Evolutionary conservation across 1,140 invertebrate genomes (phyloP), one percentile per base, ranked within the genome.

Genomic region (Cardiocondyla obscurior): DNA sequence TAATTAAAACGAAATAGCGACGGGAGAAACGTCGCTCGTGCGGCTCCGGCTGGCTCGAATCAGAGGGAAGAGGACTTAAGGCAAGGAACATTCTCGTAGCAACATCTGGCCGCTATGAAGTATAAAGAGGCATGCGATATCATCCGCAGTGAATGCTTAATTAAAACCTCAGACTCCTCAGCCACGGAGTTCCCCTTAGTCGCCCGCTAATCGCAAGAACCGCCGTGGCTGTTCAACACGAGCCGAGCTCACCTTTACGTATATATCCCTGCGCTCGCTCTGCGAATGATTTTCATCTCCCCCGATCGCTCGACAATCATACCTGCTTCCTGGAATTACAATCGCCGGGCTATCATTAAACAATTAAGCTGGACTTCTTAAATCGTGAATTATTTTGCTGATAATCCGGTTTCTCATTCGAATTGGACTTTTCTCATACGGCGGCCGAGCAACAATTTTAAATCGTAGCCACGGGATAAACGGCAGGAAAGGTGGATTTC

Each of bases 61-160:
- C 74, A 62, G 72, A 81, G 51, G 42, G 73, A 85, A 84, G 55
- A 88, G 86, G 86, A 83, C 86, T 85, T 86, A 69, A 89, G 81
- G 85, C 85, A 65, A 88, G 85, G 85, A 86, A 86, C 76, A 72
- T 81, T 73, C 84, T 88, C 87, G 90, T 89, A 92, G 92, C 91
- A 93, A 92, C 93, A 94, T 93, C 93, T 94, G 92, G 91, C 88
- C 79, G 91, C 90, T 93, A 93, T 92, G 93, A 94, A 93, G 93
- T 93, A 92, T 93, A 94, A 93, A 93, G 93, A 93, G 92, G 92
- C 90, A 90, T 91, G 92, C 90, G 92, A 93, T 93, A 93, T 93
- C 92, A 92, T 94, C 93, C 92, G 89, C 90, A 91, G 90, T 91
- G 93, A 93, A 94, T 93, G 92, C 93, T 94, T 94, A 94, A 94